Conservation (phyloP, 2,888 invertebrate species). For the Blastobasis adustella region DNA sequence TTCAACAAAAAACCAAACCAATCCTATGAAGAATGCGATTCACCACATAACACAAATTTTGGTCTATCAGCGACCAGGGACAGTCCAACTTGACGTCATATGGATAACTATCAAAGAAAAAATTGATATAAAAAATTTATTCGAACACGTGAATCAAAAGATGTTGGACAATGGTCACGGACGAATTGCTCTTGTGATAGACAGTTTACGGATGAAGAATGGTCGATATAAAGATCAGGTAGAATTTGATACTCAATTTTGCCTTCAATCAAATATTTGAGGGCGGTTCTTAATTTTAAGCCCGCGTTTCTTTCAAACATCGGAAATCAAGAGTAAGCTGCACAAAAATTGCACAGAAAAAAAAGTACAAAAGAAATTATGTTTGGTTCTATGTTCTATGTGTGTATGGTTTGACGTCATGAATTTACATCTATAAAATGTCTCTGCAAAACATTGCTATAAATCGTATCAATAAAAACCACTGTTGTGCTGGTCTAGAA, state of each 20-base stretch:
- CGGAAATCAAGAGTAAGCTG: too few species aligned
- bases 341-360: too few species aligned
- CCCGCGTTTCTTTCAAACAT: too few species aligned
- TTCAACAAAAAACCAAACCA: slow-evolving; percentile 15
- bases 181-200: slow-evolving; percentile 44
- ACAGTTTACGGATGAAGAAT: slow-evolving; percentile 44
- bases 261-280: slow-evolving; percentile 38
- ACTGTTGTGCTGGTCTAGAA: too few species aligned
- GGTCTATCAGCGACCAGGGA: slow-evolving; percentile 41
- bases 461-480: too few species aligned
- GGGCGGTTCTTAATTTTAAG: too few species aligned
- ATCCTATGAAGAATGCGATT: slow-evolving; percentile 38
- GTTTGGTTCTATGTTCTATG: too few species aligned
- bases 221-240: slow-evolving; percentile 58
- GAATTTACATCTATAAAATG: too few species aligned
- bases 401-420: too few species aligned
- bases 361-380: too few species aligned
- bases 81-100: slow-evolving; percentile 47
- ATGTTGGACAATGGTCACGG: slow-evolving; percentile 71
- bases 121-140: slow-evolving; percentile 38
- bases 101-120: slow-evolving; percentile 32
- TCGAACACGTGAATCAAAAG: slow-evolving; percentile 56
- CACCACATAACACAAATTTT: slow-evolving; percentile 34
- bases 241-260: slow-evolving; percentile 58
- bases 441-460: too few species aligned